Conservation (phyloP, 2,113 vertebrate species). For the Rhabdomys dilectus region DNA sequence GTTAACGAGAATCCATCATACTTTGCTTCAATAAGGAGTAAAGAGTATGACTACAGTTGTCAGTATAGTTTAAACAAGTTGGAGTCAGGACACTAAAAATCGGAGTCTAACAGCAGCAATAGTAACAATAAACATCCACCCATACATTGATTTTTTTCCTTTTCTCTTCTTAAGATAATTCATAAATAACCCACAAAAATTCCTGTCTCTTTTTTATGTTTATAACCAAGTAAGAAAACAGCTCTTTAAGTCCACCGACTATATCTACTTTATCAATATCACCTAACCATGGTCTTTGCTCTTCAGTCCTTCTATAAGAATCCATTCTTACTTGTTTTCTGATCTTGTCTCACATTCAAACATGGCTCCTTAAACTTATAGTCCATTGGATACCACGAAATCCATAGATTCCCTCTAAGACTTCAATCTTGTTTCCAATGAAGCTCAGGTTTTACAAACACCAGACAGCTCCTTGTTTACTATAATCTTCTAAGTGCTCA, state of each 20-base stretch:
- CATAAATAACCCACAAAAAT: not conserved
- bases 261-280: not conserved
- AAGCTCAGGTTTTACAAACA: not conserved
- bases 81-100: not conserved
- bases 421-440: not conserved
- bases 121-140: not conserved
- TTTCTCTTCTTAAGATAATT: not conserved
- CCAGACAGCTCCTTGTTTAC: not conserved
- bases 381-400: slow-evolving; percentile 70
- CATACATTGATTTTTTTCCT: not conserved
- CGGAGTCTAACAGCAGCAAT: not conserved
- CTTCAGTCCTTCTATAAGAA: not conserved
- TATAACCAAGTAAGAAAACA: not conserved
- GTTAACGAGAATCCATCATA: not conserved
- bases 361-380: slow-evolving; percentile 65
- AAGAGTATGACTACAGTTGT: not conserved
- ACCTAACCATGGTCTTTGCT: accelerated
- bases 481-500: not conserved
- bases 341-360: not conserved
- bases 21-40: not conserved
- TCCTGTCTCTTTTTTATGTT: not conserved
- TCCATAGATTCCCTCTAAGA: slow-evolving; percentile 39
- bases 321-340: not conserved
- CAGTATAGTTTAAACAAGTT: not conserved
- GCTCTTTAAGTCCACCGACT: not conserved